Base-by-base conservation (phyloP, 1,140 invertebrate species). In the Dendroctonus ponderosae region DNA sequence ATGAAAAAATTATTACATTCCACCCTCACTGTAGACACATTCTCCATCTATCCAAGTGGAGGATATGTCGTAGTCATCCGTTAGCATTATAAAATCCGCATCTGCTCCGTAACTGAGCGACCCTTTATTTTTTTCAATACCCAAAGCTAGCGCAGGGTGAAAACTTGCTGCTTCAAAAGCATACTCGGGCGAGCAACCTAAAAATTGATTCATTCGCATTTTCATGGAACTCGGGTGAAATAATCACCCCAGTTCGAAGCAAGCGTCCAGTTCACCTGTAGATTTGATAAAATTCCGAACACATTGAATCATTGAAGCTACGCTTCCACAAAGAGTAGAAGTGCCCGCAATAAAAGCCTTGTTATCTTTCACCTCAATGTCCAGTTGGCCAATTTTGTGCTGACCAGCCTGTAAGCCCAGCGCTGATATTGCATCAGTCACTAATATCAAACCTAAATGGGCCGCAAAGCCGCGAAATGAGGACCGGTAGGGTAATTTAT, bases 361-460 rank as follows among this genome's bases (percentile, higher is more conserved):
- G 8, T 86, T 85, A 8, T 85, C 84, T 49, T 85, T 83, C 5
- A 99, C 87, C 77, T 93, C 90, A 43, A 99, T 87, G 6, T 84
- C 80, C 72, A 92, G 83, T 70, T 93, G 89, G 2, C 97, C 97
- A 52, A 99, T 87, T 72, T 90, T 87, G 78, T 94, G 89, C 8
- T 83, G 80, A 5, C 97, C 97, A 72, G 94, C 89, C 68, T 87
- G 81, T 7, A 99, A 80, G 3, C 97, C 97, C 77, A 97, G 84
- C 0, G 96, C 94, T 44, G 94, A 91, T 52, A 99, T 92, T 2
- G 96, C 96, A 84, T 99, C 97, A 8, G 96, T 99, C 0, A 99
- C 95, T 12, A 99, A 80, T 7, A 98, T 87, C 57, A 98, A 80
- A 51, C 96, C 93, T 94, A 73, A 67, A 79, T 74, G 26, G 4